Conservation (phyloP, 2,888 invertebrate genomes). For the Hypena proboscidalis region DNA sequence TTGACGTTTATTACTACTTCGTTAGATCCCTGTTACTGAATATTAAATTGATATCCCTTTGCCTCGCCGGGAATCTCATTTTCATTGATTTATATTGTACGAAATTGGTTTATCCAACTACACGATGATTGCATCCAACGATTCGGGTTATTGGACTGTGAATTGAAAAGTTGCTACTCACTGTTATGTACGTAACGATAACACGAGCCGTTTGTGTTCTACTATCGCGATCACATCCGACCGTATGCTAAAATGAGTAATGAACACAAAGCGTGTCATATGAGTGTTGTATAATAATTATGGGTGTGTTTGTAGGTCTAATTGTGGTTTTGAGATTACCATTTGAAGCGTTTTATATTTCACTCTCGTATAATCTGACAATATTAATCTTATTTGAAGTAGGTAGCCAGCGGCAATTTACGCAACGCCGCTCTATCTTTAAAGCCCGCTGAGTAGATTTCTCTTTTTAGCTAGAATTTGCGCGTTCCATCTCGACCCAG, state of each 20-base stretch:
- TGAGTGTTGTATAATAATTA: not conserved
- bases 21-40: slow-evolving; percentile 49
- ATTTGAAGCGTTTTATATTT: slow-evolving; percentile 26
- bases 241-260: not conserved
- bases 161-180: slow-evolving; percentile 53
- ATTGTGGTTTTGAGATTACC: slow-evolving; percentile 22
- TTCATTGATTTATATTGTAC: slow-evolving; percentile 62
- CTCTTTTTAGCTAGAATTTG: slow-evolving; percentile 62
- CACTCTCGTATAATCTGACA: slow-evolving; percentile 34
- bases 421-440: slow-evolving; percentile 53
- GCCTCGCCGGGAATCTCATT: slow-evolving; percentile 50
- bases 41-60: slow-evolving; percentile 57
- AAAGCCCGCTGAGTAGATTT: slow-evolving; percentile 54
- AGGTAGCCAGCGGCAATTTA: slow-evolving; percentile 49
- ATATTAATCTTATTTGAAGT: slow-evolving; percentile 52
- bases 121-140: slow-evolving; percentile 63
- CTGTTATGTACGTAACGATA: slow-evolving; percentile 2
- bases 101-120: slow-evolving; percentile 64
- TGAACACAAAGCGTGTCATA: too few species aligned
- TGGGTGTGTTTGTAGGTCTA: slow-evolving; percentile 7
- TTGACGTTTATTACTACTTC: slow-evolving; percentile 49
- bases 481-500: slow-evolving; percentile 56
- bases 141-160: slow-evolving; percentile 63
- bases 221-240: not conserved
- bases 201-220: not conserved